Conservation (phyloP, 2,888 invertebrate species). For the Philereme transversata region DNA sequence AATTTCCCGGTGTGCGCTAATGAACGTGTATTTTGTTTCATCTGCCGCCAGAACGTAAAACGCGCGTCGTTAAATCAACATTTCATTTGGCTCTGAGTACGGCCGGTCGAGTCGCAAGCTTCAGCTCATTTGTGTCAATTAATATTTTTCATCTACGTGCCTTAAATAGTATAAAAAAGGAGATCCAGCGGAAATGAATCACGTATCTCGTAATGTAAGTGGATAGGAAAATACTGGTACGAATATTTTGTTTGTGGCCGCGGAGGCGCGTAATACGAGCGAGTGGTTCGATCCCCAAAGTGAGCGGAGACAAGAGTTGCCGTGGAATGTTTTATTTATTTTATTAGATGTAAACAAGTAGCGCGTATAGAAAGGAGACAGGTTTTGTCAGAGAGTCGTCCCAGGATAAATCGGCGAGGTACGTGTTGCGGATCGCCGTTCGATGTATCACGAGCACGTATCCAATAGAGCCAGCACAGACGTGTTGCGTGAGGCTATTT, state of each 20-base stretch:
- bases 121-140: constrained; percentile 64
- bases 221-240: constrained; percentile 27
- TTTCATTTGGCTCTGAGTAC: constrained; percentile 62
- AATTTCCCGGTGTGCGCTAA: constrained; percentile 75
- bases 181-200: constrained; percentile 26
- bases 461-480: constrained; percentile 65
- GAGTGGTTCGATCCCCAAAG: constrained; percentile 30
- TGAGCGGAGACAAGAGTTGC: constrained; percentile 25
- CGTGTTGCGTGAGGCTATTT: constrained; percentile 71
- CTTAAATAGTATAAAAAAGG: constrained; percentile 44
- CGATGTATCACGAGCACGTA: constrained; percentile 67
- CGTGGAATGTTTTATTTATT: constrained; percentile 48
- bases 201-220: constrained; percentile 34
- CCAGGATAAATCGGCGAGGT: constrained; percentile 59
- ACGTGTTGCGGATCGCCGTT: constrained; percentile 63
- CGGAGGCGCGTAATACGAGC: constrained; percentile 30
- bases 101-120: constrained; percentile 48
- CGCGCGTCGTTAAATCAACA: constrained; percentile 72
- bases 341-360: constrained; percentile 58
- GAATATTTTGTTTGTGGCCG: constrained; percentile 30
- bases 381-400: constrained; percentile 55
- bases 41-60: constrained; percentile 68
- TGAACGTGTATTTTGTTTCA: constrained; percentile 82
- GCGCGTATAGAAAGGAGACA: constrained; percentile 26
- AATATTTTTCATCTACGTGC: constrained; percentile 58